Evolutionary conservation across 2,888 invertebrate species (phyloP).

Genomic region (Torymus texanus): DNA sequence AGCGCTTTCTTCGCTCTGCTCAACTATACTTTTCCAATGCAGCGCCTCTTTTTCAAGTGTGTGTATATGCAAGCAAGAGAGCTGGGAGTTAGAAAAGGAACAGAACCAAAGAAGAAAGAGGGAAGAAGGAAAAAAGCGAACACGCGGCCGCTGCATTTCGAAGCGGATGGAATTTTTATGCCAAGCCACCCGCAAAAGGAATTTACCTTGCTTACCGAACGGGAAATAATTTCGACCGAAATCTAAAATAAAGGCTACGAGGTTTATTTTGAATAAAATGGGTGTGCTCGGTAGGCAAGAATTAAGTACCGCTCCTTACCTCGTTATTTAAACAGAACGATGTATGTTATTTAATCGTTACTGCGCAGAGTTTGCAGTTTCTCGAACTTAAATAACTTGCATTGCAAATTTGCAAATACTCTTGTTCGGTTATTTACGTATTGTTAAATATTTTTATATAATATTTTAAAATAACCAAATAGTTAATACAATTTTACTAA

Average conservation of each 20-base stretch:
- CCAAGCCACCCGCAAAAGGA: background rate
- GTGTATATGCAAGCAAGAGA: background rate
- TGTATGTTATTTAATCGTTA: conserved; percentile 43
- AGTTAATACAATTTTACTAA: no score
- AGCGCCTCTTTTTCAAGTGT: background rate
- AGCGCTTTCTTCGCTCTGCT: conserved; percentile 15
- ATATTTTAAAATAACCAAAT: no score
- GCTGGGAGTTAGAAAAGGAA: conserved; percentile 22
- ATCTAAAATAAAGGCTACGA: conserved; percentile 20
- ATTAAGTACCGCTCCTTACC: conserved; percentile 15
- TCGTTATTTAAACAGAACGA: conserved; percentile 22
- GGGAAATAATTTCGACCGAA: conserved; percentile 21
- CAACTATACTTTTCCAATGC: conserved; percentile 14
- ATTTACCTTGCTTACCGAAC: background rate
- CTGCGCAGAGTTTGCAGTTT: conserved; percentile 5
- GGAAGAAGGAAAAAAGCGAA: background rate
- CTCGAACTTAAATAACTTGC: no score
- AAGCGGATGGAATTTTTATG: conserved; percentile 40
- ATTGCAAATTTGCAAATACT: no score
- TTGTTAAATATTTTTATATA: no score
- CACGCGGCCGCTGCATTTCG: conserved; percentile 17
- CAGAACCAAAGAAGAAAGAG: background rate
- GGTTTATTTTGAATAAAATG: conserved; percentile 38
- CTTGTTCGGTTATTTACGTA: no score
- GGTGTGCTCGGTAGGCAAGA: background rate